A percentile compares a stretch with the other conserved stretches of the same genome.
Conservation (phyloP, 2,888 invertebrate species). For the Microctonus brassicae region DNA sequence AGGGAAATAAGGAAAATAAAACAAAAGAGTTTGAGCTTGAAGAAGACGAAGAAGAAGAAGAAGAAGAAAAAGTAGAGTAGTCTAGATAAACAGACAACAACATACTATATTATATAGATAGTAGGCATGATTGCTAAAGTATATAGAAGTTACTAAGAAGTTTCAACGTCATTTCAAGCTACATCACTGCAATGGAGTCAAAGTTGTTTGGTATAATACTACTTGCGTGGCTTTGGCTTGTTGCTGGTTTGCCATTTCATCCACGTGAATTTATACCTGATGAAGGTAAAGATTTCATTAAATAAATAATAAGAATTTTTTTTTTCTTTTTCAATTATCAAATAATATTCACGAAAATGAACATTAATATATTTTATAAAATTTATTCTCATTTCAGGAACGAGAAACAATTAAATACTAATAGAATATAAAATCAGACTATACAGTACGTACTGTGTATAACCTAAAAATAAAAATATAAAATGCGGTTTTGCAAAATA, state of each 20-base stretch:
- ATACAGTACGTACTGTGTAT: too few species aligned
- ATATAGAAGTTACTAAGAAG: constrained; percentile 22
- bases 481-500: too few species aligned
- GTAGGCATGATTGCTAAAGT: neutral
- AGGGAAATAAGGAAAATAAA: constrained; percentile 14
- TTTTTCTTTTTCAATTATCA: too few species aligned
- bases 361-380: too few species aligned
- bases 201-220: constrained; percentile 21
- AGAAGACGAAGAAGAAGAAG: too few species aligned
- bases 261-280: constrained; percentile 54
- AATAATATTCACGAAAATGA: too few species aligned
- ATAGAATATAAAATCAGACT: too few species aligned
- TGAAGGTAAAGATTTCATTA: constrained; percentile 50
- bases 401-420: too few species aligned
- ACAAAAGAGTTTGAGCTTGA: neutral
- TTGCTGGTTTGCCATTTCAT: constrained; percentile 57
- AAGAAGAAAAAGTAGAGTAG: too few species aligned
- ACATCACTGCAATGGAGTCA: constrained; percentile 9
- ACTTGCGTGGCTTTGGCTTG: constrained; percentile 54
- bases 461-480: too few species aligned
- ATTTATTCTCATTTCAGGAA: too few species aligned
- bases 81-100: constrained; percentile 16
- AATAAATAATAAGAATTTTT: too few species aligned
- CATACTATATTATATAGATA: neutral
- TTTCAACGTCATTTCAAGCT: constrained; percentile 1